Conservation (phyloP, 2,113 vertebrate genomes). For the Buteo buteo region DNA sequence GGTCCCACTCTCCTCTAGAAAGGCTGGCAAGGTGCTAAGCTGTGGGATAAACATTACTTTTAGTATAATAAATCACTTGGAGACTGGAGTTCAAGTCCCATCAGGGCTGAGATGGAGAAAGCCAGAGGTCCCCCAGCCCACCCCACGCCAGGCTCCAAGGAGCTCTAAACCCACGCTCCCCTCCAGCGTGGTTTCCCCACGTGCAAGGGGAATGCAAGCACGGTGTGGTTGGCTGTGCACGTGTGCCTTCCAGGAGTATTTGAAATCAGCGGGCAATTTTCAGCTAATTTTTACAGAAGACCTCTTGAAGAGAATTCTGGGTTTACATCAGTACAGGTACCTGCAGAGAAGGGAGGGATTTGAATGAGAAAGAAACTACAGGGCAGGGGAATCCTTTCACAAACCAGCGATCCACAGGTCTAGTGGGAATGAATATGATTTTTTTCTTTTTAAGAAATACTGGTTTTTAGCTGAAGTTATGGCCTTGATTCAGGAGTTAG, state of each 20-base stretch:
- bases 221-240: fast-evolving
- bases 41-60: background rate
- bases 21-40: background rate
- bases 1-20: background rate
- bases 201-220: background rate
- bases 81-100: background rate
- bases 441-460: background rate
- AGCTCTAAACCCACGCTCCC: background rate
- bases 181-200: background rate
- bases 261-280: background rate
- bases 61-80: background rate
- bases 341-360: background rate
- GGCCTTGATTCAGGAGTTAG: background rate
- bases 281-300: background rate
- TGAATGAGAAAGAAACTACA: background rate
- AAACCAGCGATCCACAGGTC: background rate
- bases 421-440: background rate
- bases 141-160: background rate
- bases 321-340: background rate
- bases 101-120: background rate
- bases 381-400: background rate
- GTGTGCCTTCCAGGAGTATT: background rate
- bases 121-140: background rate
- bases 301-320: background rate
- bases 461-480: background rate